These are phyloP conservation scores for Glossosoma conforme DNA, from an alignment of 1,140 invertebrate genomes.

Conservation along the genomic window DNA sequence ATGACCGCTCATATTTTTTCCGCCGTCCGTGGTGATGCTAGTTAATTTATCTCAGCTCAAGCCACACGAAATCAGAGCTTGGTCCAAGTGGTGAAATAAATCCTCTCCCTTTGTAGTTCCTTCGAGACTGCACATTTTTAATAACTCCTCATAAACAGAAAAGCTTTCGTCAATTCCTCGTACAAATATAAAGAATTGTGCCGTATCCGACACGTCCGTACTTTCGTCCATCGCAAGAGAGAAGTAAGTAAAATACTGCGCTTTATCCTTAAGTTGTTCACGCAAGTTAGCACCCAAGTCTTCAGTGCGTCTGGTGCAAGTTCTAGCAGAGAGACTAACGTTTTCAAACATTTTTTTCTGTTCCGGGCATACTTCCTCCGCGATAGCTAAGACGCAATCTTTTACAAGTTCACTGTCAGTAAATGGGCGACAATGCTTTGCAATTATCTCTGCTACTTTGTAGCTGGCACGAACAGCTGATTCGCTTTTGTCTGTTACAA, in stretches of 20 bases:
- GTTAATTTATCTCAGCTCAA: slow-evolving; percentile 30
- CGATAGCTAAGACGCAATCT: slow-evolving; percentile 34
- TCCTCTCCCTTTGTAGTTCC: slow-evolving; percentile 22
- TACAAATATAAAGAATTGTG: slow-evolving; percentile 33
- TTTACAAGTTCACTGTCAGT: slow-evolving; percentile 36
- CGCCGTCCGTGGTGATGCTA: slow-evolving; percentile 30
- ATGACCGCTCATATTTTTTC: slow-evolving; percentile 33
- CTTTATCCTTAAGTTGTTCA: slow-evolving; percentile 25
- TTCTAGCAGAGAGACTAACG: slow-evolving; percentile 32
- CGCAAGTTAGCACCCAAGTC: slow-evolving; percentile 33
- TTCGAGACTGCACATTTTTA: slow-evolving; percentile 29
- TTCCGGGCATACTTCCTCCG: slow-evolving; percentile 35
- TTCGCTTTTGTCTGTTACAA: slow-evolving; percentile 29
- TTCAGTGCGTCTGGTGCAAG: slow-evolving; percentile 28
- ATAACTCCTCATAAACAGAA: slow-evolving; percentile 32
- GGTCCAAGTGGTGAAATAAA: slow-evolving; percentile 33
- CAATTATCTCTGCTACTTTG: slow-evolving; percentile 29
- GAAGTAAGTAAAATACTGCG: slow-evolving; percentile 26
- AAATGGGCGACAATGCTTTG: slow-evolving; percentile 36
- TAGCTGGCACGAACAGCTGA: slow-evolving; percentile 34
- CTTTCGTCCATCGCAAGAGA: slow-evolving; percentile 31
- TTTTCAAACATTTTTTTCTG: slow-evolving; percentile 30
- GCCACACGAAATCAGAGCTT: slow-evolving; percentile 29
- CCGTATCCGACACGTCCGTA: slow-evolving; percentile 31
- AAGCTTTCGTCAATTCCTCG: slow-evolving; percentile 34